These are phyloP conservation scores for Panulirus ornatus DNA, from an alignment of 1,140 invertebrate species.

Conservation along the genomic window DNA sequence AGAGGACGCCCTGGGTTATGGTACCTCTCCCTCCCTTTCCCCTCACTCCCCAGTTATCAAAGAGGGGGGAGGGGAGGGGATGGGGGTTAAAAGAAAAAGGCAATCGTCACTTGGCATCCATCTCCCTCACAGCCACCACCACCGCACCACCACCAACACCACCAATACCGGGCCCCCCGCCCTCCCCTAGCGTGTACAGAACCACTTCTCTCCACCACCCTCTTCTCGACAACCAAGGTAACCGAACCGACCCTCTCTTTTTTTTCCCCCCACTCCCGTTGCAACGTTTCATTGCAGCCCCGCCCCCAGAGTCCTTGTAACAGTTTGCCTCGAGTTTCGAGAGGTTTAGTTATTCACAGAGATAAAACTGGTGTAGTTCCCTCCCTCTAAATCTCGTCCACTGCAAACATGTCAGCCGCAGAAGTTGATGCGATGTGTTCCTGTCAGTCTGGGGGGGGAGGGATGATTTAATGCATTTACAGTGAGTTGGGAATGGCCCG, in stretches of 20 bases:
- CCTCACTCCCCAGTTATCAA: neutral
- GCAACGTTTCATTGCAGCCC: neutral
- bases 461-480: too few relatives aligned
- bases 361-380: too few relatives aligned
- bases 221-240: neutral
- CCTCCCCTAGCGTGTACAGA: neutral
- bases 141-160: neutral
- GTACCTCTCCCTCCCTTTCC: neutral
- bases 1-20: too few relatives aligned
- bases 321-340: conserved; percentile 1
- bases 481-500: too few relatives aligned
- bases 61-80: neutral
- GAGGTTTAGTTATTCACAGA: conserved; percentile 2
- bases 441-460: too few relatives aligned
- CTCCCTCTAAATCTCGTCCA: too few relatives aligned
- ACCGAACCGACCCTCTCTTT: neutral
- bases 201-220: neutral
- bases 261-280: neutral
- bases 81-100: neutral
- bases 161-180: neutral
- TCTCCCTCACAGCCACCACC: neutral
- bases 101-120: neutral
- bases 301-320: neutral
- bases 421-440: too few relatives aligned
- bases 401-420: too few relatives aligned